Percentiles rank a stretch among this genome's conserved stretches.
phyloP scores from a whole-genome alignment of 2,888 invertebrate genomes.

The Idaea straminata region DNA sequence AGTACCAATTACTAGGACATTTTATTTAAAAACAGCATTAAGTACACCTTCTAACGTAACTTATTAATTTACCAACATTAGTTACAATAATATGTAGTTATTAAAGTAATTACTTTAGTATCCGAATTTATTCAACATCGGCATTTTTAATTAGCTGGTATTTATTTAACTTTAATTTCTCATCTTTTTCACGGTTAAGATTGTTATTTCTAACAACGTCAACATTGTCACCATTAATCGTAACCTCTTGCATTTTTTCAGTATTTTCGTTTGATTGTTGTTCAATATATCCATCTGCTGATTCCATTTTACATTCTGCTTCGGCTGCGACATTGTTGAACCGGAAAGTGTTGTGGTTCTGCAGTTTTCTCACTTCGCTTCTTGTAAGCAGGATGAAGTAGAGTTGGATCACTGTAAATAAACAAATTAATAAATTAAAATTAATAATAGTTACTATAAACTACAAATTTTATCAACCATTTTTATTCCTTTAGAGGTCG shows the following conservation, averaged over 20 bases:
- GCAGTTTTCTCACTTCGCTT: conserved; percentile 30
- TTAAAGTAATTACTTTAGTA: too few species aligned
- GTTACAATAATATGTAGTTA: background rate
- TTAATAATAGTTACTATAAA: background rate
- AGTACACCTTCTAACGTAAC: too few species aligned
- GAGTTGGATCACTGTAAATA: conserved; percentile 24
- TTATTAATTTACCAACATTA: too few species aligned
- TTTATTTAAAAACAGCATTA: too few species aligned
- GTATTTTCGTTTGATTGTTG: background rate
- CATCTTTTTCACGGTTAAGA: background rate
- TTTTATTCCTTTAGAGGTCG: too few species aligned
- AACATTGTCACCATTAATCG: background rate
- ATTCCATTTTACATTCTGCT: conserved; percentile 7
- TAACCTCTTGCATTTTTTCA: background rate
- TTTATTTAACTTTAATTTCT: background rate
- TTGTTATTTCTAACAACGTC: background rate
- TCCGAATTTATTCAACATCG: background rate
- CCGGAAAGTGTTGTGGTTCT: conserved; percentile 18
- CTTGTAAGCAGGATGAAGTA: conserved; percentile 28
- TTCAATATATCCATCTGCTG: background rate
- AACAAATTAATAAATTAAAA: background rate
- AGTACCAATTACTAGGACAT: too few species aligned
- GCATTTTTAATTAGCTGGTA: background rate
- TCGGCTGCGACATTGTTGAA: conserved; percentile 26
- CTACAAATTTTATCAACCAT: too few species aligned